Conservation (phyloP, 2,113 vertebrate genomes). For the Sclerurus mexicanus region DNA sequence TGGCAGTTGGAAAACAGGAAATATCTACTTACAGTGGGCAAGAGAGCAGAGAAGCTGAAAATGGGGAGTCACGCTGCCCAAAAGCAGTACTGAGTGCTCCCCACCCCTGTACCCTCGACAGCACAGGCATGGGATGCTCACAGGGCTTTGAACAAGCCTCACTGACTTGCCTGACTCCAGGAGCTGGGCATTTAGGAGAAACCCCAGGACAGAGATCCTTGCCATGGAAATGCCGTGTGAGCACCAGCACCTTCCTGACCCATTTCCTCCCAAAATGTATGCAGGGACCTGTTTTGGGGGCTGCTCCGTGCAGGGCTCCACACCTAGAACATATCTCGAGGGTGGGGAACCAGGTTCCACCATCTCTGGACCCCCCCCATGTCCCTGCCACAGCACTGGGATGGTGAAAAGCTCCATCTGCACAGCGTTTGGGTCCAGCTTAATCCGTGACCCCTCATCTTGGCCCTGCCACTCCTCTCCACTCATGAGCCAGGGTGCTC, state of each 20-base stretch:
- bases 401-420: background rate
- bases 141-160: background rate
- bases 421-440: accelerated
- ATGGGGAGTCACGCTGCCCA: background rate
- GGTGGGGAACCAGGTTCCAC: background rate
- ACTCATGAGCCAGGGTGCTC: accelerated
- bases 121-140: background rate
- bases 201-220: background rate
- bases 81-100: background rate
- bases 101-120: accelerated
- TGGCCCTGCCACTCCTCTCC: background rate
- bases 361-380: accelerated
- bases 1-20: background rate
- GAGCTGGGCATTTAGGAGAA: background rate
- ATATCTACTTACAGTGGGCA: background rate
- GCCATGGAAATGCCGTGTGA: background rate
- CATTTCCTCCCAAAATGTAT: accelerated
- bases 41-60: background rate
- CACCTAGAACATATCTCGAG: background rate
- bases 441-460: background rate
- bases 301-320: background rate
- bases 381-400: accelerated
- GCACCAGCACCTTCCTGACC: background rate
- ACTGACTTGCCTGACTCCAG: accelerated
- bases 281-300: no score